phyloP scores from a whole-genome alignment of 2,888 invertebrate species.

The Hipparchia sbordonii region DNA sequence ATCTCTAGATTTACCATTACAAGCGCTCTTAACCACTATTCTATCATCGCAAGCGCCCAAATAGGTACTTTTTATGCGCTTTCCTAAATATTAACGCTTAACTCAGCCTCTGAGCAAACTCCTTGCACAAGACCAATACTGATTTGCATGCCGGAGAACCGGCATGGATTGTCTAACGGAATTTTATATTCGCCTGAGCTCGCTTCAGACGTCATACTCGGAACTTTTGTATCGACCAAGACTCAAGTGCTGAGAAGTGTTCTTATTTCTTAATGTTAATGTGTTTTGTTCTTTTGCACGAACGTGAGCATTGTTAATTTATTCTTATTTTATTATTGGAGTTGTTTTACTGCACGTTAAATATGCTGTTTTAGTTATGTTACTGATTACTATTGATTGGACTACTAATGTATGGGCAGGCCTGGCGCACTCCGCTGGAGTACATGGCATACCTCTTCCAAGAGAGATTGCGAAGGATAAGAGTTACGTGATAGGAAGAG shows the following conservation, averaged over 20 bases:
- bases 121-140: conserved; percentile 43
- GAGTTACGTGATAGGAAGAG: no score
- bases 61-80: no score
- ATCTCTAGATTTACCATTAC: no score
- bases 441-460: no score
- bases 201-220: conserved; percentile 47
- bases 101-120: conserved; percentile 5
- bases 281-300: not conserved
- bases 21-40: no score
- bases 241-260: conserved; percentile 37
- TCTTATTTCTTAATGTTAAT: conserved; percentile 5
- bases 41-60: no score
- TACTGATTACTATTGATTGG: no score
- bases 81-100: not conserved
- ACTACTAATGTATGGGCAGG: no score
- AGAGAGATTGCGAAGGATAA: no score
- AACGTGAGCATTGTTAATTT: not conserved
- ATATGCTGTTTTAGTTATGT: no score
- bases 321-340: not conserved
- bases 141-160: conserved; percentile 56
- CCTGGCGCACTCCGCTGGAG: no score
- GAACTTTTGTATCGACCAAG: conserved; percentile 56
- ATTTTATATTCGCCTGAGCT: conserved; percentile 47
- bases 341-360: not conserved
- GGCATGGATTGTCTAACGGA: conserved; percentile 50